These are phyloP conservation scores for Drosophila percnosoma DNA, from an alignment of 2,888 invertebrate species.

Conservation along the genomic window DNA sequence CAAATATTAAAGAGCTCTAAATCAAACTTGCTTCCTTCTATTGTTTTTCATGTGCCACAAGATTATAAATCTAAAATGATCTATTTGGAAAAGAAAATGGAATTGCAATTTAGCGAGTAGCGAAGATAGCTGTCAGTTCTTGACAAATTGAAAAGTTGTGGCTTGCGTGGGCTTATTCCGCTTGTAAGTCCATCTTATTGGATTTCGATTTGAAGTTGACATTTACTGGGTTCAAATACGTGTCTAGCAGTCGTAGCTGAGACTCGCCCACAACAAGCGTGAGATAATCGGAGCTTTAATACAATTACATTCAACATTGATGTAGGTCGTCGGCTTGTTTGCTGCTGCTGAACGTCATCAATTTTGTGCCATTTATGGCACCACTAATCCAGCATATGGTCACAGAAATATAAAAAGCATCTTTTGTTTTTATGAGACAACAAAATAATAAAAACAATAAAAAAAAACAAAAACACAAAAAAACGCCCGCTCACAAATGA, in stretches of 20 bases:
- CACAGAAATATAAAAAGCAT: constrained; percentile 40
- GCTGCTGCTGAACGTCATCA: constrained; percentile 39
- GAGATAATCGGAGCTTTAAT: constrained; percentile 51
- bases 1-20: background rate
- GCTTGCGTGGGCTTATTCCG: background rate
- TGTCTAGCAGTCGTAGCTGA: constrained; percentile 4
- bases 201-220: constrained; percentile 27
- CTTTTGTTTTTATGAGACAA: constrained; percentile 54
- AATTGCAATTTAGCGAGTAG: background rate
- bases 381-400: constrained; percentile 49
- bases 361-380: constrained; percentile 59
- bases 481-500: constrained; percentile 57
- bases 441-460: constrained; percentile 8
- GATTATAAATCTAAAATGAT: background rate
- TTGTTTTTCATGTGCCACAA: background rate
- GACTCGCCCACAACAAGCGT: constrained; percentile 37
- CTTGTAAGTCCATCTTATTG: background rate
- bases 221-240: constrained; percentile 31
- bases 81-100: background rate
- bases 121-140: background rate
- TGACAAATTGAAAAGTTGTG: constrained; percentile 1
- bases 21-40: background rate
- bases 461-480: background rate
- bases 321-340: constrained; percentile 64
- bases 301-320: constrained; percentile 58